Conservation (phyloP, 2,888 invertebrate genomes). For the Drosophila pseudotakahashii region DNA sequence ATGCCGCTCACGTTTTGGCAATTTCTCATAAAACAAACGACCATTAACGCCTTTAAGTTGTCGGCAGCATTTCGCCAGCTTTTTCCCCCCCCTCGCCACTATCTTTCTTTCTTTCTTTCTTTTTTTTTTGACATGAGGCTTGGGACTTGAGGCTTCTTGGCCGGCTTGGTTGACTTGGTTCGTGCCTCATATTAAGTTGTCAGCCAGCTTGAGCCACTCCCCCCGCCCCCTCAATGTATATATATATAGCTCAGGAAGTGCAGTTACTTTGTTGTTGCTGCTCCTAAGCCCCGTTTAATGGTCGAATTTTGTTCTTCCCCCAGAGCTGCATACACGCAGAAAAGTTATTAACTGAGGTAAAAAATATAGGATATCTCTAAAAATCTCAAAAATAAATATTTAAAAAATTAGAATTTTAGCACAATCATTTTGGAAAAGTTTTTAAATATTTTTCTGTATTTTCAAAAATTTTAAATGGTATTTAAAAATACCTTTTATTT, state of each 20-base stretch:
- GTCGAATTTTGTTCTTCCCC: constrained; percentile 35
- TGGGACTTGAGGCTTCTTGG: constrained; percentile 29
- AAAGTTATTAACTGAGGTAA: background rate
- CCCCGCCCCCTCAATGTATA: background rate
- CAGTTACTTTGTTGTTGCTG: constrained; percentile 37
- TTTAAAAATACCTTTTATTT: no score
- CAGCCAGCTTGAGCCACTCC: constrained; percentile 50
- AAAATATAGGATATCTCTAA: no score
- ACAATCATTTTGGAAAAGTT: no score
- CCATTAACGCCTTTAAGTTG: constrained; percentile 82
- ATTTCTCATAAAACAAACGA: constrained; percentile 84
- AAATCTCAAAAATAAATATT: no score
- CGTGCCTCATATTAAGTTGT: constrained; percentile 78
- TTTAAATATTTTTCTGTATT: no score
- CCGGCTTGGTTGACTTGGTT: constrained; percentile 62
- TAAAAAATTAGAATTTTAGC: no score
- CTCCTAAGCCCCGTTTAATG: constrained; percentile 74
- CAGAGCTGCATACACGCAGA: constrained; percentile 2
- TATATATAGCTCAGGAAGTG: constrained; percentile 21
- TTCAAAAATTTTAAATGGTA: no score
- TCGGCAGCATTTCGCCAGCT: constrained; percentile 65
- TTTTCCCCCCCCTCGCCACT: background rate
- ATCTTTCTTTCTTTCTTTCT: background rate
- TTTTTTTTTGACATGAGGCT: constrained; percentile 31
- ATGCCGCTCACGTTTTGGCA: constrained; percentile 83